Evolutionary conservation across 2,797 vertebrate genomes (phyloP).

Genomic region (Ctenosaura bakeri): DNA sequence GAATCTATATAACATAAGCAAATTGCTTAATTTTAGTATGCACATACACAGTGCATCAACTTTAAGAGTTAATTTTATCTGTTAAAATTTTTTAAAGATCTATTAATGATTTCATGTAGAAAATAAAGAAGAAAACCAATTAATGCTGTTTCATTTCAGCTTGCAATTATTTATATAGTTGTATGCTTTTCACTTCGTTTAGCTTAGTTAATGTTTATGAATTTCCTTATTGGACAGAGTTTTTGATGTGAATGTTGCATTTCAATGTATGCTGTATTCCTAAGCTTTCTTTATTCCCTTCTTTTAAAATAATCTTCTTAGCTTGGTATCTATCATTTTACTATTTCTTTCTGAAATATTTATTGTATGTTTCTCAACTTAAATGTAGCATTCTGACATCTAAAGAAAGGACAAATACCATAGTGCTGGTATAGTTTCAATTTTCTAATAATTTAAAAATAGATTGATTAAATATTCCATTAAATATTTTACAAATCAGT

Average conservation of each 20-base stretch:
- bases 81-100: not conserved
- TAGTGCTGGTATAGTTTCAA: not conserved
- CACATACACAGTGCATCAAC: not conserved
- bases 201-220: conserved; percentile 27
- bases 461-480: not conserved
- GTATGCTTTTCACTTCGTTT: conserved; percentile 2
- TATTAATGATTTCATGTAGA: not conserved
- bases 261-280: not conserved
- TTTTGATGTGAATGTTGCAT: conserved; percentile 1
- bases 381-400: not conserved
- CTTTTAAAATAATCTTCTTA: not conserved
- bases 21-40: not conserved
- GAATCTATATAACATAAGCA: not conserved
- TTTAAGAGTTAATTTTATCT: conserved; percentile 14
- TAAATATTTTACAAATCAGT: not conserved
- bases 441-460: not conserved
- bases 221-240: not conserved
- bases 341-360: not conserved
- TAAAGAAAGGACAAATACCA: not conserved
- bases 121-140: conserved; percentile 19
- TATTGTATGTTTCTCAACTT: conserved; percentile 27
- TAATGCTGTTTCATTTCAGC: not conserved
- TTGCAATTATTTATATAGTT: conserved; percentile 16
- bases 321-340: not conserved
- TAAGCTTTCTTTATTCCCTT: conserved; percentile 24